These are phyloP conservation scores for Artibeus lituratus DNA, from an alignment of 2,797 vertebrate genomes.

Conservation along the genomic window DNA sequence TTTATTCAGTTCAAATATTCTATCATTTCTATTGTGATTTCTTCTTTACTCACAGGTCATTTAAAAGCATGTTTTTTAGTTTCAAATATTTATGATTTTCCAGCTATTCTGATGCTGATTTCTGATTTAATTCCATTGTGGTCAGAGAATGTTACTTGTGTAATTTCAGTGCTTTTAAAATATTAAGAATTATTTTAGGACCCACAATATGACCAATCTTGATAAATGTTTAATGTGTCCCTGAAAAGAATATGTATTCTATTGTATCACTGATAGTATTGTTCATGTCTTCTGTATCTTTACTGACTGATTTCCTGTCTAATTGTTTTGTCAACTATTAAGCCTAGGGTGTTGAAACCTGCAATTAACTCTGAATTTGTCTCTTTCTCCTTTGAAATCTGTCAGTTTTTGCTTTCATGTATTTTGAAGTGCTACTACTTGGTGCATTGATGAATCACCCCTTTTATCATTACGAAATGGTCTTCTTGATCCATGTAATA, in stretches of 20 bases:
- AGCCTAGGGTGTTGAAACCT: background rate
- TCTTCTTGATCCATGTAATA: background rate
- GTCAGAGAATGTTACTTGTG: background rate
- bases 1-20: background rate
- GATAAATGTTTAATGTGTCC: background rate
- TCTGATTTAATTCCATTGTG: background rate
- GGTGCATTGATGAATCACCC: background rate
- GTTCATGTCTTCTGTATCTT: background rate
- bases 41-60: background rate
- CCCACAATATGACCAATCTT: background rate
- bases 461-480: background rate
- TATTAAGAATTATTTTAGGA: background rate
- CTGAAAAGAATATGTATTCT: background rate
- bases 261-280: too few relatives aligned
- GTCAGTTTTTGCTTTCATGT: background rate
- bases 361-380: background rate
- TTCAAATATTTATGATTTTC: background rate
- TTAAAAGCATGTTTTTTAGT: background rate
- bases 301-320: background rate
- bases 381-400: background rate
- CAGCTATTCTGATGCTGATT: background rate
- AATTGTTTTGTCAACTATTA: background rate
- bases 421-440: background rate
- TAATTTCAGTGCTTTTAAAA: background rate
- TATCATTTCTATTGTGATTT: conserved; percentile 12